A percentile compares a stretch with the other conserved stretches of the same genome.
These are phyloP conservation scores for Sinosuthora webbiana DNA, from an alignment of 2,113 vertebrate species.

Conservation along the genomic window DNA sequence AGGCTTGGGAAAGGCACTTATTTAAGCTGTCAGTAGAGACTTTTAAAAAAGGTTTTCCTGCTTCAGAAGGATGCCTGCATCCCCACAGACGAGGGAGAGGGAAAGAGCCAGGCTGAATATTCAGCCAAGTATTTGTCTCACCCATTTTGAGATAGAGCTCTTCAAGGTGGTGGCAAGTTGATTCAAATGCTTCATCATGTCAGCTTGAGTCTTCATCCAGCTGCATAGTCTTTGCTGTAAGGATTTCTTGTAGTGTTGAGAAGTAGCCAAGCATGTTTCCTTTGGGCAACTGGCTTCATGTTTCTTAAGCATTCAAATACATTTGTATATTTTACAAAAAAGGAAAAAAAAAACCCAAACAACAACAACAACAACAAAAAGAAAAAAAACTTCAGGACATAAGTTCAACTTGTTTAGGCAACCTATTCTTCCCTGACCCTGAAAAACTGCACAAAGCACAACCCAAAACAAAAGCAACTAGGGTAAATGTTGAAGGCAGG, in stretches of 20 bases:
- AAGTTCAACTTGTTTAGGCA: neutral
- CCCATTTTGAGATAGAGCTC: neutral
- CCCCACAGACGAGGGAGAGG: neutral
- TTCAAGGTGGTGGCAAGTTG: neutral
- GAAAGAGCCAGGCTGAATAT: neutral
- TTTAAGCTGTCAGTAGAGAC: neutral
- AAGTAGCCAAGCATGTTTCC: neutral
- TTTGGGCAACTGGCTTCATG: neutral
- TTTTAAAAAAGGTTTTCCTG: neutral
- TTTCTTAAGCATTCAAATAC: neutral
- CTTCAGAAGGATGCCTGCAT: neutral
- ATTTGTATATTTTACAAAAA: neutral
- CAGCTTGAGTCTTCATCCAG: neutral
- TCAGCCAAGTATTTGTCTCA: neutral
- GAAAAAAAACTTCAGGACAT: neutral
- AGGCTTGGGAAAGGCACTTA: neutral
- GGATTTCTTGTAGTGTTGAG: neutral
- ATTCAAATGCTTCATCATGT: neutral
- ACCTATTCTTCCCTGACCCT: neutral
- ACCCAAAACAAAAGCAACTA: neutral
- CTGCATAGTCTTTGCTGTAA: neutral
- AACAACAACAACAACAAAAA: too few species aligned
- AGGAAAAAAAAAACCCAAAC: too few species aligned
- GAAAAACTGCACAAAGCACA: neutral
- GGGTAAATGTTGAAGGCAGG: neutral